phyloP scores from a whole-genome alignment of 2,888 invertebrate genomes.

The Zaprionus bogoriensis region DNA sequence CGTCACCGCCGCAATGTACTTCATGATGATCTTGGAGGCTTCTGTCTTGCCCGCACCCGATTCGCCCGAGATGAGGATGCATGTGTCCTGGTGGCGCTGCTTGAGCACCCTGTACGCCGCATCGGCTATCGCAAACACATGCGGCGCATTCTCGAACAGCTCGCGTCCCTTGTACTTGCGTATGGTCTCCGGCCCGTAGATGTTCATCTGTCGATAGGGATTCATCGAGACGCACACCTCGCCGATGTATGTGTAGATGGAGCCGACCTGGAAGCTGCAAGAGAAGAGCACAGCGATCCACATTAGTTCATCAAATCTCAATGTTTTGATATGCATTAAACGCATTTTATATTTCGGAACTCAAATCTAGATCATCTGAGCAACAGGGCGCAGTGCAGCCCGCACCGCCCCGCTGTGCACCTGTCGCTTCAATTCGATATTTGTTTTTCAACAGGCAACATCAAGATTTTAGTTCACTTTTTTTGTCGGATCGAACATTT shows the following conservation, averaged over 20 bases:
- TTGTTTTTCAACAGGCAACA: conserved; percentile 37
- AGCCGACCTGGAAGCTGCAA: conserved; percentile 91
- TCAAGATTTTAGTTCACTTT: conserved; percentile 5
- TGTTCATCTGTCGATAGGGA: conserved; percentile 96
- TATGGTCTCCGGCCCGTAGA: conserved; percentile 94
- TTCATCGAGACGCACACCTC: conserved; percentile 99
- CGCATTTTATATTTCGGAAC: neutral
- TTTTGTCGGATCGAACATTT: neutral
- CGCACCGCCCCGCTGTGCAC: conserved; percentile 34
- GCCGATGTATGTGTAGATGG: conserved; percentile 99
- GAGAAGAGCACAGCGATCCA: neutral
- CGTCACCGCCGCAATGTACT: conserved; percentile 98
- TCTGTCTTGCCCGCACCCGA: conserved; percentile 99
- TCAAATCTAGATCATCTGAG: conserved; percentile 2
- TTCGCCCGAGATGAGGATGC: conserved; percentile 98
- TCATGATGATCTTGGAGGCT: conserved; percentile 99
- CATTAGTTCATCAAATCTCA: conserved; percentile 17
- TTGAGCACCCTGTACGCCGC: conserved; percentile 97
- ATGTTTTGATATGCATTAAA: conserved; percentile 41
- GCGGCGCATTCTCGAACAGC: conserved; percentile 97
- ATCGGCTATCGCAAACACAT: conserved; percentile 99
- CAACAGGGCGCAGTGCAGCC: neutral
- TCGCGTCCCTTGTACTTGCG: conserved; percentile 96
- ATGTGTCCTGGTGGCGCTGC: conserved; percentile 95
- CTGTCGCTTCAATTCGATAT: conserved; percentile 51